phyloP scores from a whole-genome alignment of 2,888 invertebrate species.

The Elysia crispata region DNA sequence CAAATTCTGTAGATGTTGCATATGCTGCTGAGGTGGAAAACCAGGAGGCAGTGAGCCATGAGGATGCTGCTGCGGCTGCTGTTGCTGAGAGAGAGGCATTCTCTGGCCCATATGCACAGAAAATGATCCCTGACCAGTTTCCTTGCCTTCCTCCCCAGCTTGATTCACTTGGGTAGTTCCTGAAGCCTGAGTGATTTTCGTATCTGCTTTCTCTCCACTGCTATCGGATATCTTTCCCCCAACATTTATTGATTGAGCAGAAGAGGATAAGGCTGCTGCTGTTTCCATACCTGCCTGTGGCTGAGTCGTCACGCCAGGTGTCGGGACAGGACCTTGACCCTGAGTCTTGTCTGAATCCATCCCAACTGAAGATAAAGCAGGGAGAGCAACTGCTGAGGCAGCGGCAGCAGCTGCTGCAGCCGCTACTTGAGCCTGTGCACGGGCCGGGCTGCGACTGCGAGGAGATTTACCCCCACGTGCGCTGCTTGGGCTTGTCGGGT shows the following conservation, averaged over 20 bases:
- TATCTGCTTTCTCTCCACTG: not conserved
- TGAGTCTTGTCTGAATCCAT: not conserved
- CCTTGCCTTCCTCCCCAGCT: not conserved
- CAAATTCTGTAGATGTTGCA: slow-evolving; percentile 41
- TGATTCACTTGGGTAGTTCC: not conserved
- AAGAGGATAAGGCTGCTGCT: slow-evolving; percentile 16
- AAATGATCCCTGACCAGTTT: not conserved
- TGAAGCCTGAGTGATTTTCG: not conserved
- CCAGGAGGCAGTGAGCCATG: slow-evolving; percentile 31
- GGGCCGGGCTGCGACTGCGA: slow-evolving; percentile 49
- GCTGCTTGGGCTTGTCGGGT: slow-evolving; percentile 42
- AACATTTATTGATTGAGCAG: not conserved
- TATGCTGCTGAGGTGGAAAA: slow-evolving; percentile 48
- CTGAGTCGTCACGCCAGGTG: slow-evolving; percentile 33
- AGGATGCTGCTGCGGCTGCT: slow-evolving; percentile 33
- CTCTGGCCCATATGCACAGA: slow-evolving; percentile 34
- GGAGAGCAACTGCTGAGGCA: not conserved
- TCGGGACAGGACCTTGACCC: slow-evolving; percentile 46
- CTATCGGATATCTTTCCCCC: slow-evolving; percentile 28
- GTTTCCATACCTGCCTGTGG: not conserved
- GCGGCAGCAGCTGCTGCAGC: not conserved
- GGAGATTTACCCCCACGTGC: slow-evolving; percentile 48
- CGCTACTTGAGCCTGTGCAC: slow-evolving; percentile 32
- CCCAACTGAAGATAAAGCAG: too few species aligned
- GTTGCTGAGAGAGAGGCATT: slow-evolving; percentile 24